Conservation (phyloP, 2,888 invertebrate species). For the Stramonita haemastoma region DNA sequence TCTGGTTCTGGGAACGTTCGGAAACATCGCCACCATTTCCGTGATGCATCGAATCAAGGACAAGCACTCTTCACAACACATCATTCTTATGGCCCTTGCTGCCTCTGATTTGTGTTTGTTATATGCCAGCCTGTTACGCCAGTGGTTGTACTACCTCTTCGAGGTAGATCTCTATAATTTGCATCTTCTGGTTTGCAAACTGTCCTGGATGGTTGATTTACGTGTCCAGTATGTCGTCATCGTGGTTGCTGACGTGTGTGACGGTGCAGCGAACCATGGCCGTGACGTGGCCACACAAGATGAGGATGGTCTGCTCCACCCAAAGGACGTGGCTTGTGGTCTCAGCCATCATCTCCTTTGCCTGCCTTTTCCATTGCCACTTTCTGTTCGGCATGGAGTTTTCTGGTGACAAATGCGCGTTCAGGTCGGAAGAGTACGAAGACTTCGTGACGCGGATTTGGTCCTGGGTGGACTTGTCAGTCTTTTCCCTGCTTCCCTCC, state of each 20-base stretch:
- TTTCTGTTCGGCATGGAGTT: background rate
- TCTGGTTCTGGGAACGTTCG: background rate
- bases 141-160: background rate
- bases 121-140: background rate
- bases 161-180: background rate
- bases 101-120: background rate
- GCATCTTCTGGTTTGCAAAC: background rate
- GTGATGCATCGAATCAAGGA: background rate
- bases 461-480: background rate
- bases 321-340: background rate
- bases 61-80: background rate
- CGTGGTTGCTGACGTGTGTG: conserved; percentile 3
- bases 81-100: conserved; percentile 2
- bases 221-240: background rate
- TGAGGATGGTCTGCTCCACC: background rate
- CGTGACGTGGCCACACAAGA: background rate
- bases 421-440: background rate
- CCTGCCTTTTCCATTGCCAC: background rate
- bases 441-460: background rate
- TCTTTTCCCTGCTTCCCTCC: background rate
- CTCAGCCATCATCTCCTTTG: background rate
- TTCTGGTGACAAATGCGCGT: background rate
- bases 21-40: conserved; percentile 13
- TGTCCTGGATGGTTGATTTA: background rate
- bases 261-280: conserved; percentile 19